Percentiles rank a stretch among this genome's conserved stretches.
Evolutionary conservation across 1,140 invertebrate species (phyloP).

Genomic region (Zaprionus tsacasi): DNA sequence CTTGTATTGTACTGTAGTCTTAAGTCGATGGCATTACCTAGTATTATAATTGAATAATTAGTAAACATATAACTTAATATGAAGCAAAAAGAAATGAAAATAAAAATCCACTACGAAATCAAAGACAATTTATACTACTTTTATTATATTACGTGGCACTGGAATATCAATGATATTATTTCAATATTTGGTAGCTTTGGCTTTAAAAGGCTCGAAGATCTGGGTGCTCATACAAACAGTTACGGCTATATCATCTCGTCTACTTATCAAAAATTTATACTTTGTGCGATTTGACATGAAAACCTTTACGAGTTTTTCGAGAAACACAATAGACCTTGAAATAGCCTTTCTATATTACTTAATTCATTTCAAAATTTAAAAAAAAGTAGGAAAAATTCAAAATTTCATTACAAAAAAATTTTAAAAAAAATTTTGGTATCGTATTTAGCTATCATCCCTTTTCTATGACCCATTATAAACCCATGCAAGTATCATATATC

Average conservation of each 20-base stretch:
- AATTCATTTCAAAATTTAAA: background rate
- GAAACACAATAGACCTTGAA: too few species aligned
- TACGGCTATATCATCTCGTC: too few species aligned
- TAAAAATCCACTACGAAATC: constrained; percentile 73
- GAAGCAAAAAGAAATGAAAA: constrained; percentile 63
- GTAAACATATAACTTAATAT: constrained; percentile 57
- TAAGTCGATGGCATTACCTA: constrained; percentile 75
- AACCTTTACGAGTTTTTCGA: too few species aligned
- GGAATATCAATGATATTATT: too few species aligned
- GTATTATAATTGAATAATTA: constrained; percentile 73
- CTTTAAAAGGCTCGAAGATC: too few species aligned
- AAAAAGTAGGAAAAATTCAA: background rate
- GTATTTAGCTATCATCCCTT: background rate
- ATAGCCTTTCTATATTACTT: too few species aligned
- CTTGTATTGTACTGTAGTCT: constrained; percentile 71
- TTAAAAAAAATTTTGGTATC: background rate
- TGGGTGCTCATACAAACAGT: too few species aligned
- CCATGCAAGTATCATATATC: background rate
- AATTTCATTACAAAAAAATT: background rate
- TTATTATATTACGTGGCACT: background rate
- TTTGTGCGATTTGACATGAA: too few species aligned
- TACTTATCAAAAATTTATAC: too few species aligned
- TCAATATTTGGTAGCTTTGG: too few species aligned
- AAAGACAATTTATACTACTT: constrained; percentile 32
- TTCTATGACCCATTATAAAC: background rate